Percentiles rank a stretch among this genome's conserved stretches.
Evolutionary conservation across 2,888 invertebrate genomes (phyloP).

Genomic region (Caenorhabditis becei): DNA sequence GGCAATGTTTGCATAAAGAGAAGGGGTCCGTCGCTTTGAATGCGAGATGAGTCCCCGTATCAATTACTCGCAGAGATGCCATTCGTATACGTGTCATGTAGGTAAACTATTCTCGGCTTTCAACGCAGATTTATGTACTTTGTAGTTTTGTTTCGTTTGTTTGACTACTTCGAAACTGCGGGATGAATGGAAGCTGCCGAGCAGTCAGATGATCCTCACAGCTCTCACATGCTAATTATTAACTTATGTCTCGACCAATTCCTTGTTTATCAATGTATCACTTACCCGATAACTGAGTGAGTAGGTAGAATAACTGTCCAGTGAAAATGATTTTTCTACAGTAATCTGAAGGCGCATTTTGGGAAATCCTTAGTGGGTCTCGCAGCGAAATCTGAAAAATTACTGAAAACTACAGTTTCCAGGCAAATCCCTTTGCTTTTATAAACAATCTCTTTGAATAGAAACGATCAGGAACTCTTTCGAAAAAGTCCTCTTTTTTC

Average conservation of each 20-base stretch:
- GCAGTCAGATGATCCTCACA: no score
- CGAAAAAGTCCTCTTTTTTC: not conserved
- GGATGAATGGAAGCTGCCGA: conserved; percentile 22
- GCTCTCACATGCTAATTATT: not conserved
- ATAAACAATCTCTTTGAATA: no score
- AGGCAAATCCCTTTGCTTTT: no score
- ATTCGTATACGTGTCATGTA: conserved; percentile 52
- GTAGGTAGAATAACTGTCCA: no score
- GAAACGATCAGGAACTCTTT: no score
- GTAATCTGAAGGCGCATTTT: no score
- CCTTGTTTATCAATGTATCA: not conserved
- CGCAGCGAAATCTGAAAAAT: no score
- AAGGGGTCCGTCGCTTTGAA: conserved; percentile 35
- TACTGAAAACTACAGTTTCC: no score
- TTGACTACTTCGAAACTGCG: conserved; percentile 12
- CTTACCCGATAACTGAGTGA: no score
- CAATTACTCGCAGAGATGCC: conserved; percentile 47
- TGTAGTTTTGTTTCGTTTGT: conserved; percentile 35
- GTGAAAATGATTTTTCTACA: no score
- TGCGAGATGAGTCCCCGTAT: conserved; percentile 45
- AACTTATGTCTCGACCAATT: not conserved
- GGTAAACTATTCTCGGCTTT: conserved; percentile 56
- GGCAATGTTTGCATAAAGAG: no score
- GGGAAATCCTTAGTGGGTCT: no score
- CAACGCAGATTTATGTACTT: conserved; percentile 22